Evolutionary conservation across 2,888 invertebrate genomes (phyloP).

Genomic region (Scaptomyza polygonia): DNA sequence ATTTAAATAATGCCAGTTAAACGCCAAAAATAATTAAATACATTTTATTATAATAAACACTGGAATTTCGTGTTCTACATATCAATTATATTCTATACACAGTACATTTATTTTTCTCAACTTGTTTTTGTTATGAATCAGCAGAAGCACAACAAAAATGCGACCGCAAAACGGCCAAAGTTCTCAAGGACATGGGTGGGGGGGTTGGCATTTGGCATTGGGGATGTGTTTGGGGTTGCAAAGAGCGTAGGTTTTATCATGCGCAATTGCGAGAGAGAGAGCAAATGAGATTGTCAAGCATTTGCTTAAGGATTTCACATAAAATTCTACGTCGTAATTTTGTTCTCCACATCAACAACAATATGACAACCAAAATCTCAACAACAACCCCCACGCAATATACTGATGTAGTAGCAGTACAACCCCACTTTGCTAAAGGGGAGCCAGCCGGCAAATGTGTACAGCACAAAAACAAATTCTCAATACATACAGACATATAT

Average conservation of each 20-base stretch:
- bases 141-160: constrained; percentile 79
- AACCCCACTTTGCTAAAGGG: constrained; percentile 23
- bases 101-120: neutral
- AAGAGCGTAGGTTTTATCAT: constrained; percentile 42
- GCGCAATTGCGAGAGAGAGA: constrained; percentile 5
- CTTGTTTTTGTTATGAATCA: constrained; percentile 75
- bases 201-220: constrained; percentile 1
- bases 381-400: constrained; percentile 40
- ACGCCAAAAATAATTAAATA: no score
- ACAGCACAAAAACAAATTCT: constrained; percentile 21
- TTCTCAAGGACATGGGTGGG: constrained; percentile 46
- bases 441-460: constrained; percentile 56
- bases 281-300: constrained; percentile 6
- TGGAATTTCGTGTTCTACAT: no score
- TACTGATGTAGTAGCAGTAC: no score
- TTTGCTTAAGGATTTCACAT: constrained; percentile 50
- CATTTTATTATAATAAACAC: neutral
- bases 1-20: no score
- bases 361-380: constrained; percentile 41
- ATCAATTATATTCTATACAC: neutral
- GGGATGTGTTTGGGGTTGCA: constrained; percentile 17
- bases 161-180: constrained; percentile 51
- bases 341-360: constrained; percentile 44
- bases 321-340: constrained; percentile 74
- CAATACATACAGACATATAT: constrained; percentile 2